Evolutionary conservation across 1,140 invertebrate species (phyloP).

Genomic region (Hyles vespertilio): DNA sequence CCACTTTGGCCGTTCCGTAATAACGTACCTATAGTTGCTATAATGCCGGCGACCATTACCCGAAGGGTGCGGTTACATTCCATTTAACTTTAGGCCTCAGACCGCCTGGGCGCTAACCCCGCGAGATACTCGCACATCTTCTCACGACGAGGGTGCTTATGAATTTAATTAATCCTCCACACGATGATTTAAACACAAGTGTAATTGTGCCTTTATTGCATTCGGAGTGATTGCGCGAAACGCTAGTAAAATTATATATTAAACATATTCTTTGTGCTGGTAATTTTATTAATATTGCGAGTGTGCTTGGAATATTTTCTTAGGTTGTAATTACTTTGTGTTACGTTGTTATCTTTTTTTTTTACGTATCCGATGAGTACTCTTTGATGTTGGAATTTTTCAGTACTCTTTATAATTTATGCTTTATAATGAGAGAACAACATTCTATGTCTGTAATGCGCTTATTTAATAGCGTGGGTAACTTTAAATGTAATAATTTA

Average conservation of each 20-base stretch:
- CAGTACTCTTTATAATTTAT: no score
- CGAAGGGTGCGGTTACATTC: slow-evolving; percentile 47
- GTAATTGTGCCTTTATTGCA: slow-evolving; percentile 41
- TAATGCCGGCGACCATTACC: slow-evolving; percentile 21
- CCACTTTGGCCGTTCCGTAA: background rate
- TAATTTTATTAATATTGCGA: no score
- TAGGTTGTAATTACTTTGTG: no score
- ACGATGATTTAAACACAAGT: slow-evolving; percentile 42
- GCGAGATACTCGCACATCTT: slow-evolving; percentile 41
- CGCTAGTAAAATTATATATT: background rate
- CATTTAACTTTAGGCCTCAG: slow-evolving; percentile 50
- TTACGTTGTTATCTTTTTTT: no score
- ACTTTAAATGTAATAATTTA: no score
- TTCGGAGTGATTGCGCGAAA: slow-evolving; percentile 15
- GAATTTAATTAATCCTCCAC: slow-evolving; percentile 59
- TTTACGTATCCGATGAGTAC: no score
- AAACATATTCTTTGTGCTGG: background rate
- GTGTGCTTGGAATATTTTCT: no score
- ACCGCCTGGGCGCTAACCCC: slow-evolving; percentile 30
- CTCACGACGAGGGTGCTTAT: slow-evolving; percentile 55
- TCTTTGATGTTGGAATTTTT: no score
- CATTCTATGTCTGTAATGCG: no score
- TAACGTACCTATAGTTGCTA: slow-evolving; percentile 7
- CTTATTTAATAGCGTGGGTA: no score
- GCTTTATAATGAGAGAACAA: no score